Base-by-base conservation (phyloP, 2,113 vertebrate species). In the Tringa solitaria region DNA sequence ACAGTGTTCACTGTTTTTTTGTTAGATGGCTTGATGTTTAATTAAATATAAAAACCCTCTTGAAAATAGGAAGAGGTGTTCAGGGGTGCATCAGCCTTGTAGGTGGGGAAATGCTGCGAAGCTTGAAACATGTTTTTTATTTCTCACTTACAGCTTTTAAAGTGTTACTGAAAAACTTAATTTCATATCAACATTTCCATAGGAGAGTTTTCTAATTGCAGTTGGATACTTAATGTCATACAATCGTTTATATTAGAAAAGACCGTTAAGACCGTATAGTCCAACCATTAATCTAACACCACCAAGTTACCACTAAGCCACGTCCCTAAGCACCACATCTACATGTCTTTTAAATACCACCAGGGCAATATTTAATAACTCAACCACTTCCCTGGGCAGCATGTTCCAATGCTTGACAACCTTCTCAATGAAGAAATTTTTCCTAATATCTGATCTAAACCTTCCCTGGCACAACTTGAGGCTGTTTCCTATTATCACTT, bases 151-250 rank as follows among this genome's bases (percentile, higher is more conserved):
- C 21, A 89, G 14, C 33, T 67, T 56, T 90, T 89, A 56, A 72
- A 45, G 12, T 56, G 27, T 84, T 93, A 59, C 5, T 85, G 37
- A 80, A 82, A 91, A 96, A 27, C 45, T 90, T 50, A 48, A 64
- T 95, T 80, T 81, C 67, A 28, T 86, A 70, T 63, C 51, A 80
- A 9, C 63, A 8, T 56, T 94, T 96, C 73, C 53, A 28, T 88
- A 86, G 89, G 69, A 78, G 56, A 84, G 37, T 79, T 78, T 96
- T 84, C 14, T 84, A 90, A 43, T 79, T 86, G 76, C 80, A 88
- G 61, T 87, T 90, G 79, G 75, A 83, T 57, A 26, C 45, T 95
- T 91, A 59, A 39, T 89, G 50, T 95, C 92, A 45, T 69, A 43
- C 13, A 43, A 43, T 65, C 4, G 4, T 43, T 43, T 65, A 43